phyloP scores from a whole-genome alignment of 2,797 vertebrate species.

The Neoniphon sammara region DNA sequence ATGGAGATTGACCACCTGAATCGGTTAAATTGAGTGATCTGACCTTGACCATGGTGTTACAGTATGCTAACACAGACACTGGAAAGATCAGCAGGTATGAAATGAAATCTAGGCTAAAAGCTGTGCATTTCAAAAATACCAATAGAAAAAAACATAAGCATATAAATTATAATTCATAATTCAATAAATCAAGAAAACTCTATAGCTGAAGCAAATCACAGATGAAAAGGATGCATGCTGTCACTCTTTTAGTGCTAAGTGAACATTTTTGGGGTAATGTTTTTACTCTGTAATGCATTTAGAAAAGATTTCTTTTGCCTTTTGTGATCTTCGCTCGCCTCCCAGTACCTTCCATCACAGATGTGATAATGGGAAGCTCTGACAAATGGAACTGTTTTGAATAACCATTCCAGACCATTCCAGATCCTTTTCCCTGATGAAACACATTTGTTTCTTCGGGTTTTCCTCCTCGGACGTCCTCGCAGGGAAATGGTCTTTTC shows the following conservation, averaged over 20 bases:
- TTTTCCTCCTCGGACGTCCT: constrained; percentile 31
- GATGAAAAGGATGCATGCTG: neutral
- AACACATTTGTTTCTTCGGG: constrained; percentile 66
- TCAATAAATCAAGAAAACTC: neutral
- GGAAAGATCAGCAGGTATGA: neutral
- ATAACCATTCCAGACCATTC: constrained; percentile 37
- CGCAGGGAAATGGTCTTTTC: constrained; percentile 56
- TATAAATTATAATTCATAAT: neutral
- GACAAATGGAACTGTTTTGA: constrained; percentile 63
- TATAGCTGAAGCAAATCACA: neutral
- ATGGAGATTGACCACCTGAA: too few species aligned
- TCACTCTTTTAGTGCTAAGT: neutral
- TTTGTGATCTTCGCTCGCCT: constrained; percentile 17
- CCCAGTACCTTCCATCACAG: constrained; percentile 31
- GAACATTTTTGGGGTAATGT: neutral
- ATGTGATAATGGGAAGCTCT: constrained; percentile 63
- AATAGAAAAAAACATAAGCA: neutral
- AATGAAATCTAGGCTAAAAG: neutral
- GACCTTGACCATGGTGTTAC: neutral
- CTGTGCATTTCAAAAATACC: neutral
- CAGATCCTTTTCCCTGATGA: constrained; percentile 50
- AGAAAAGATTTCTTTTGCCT: constrained; percentile 32
- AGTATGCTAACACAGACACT: too few species aligned
- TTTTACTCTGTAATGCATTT: neutral
- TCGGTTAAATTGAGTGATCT: neutral